Conservation (phyloP, 2,888 invertebrate genomes). For the Craniophora ligustri region DNA sequence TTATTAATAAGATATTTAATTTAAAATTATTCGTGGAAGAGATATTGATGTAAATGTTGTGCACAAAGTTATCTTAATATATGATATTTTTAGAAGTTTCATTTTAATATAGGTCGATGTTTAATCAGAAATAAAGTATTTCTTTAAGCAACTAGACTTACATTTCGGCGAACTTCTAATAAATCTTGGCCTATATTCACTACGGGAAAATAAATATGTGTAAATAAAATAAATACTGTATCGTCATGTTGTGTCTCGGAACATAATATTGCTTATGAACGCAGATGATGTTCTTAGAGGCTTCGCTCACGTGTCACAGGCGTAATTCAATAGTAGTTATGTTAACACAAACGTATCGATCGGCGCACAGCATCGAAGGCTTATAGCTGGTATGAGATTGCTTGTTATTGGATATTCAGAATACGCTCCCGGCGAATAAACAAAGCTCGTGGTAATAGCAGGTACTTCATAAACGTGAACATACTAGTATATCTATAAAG, state of each 20-base stretch:
- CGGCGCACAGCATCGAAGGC: slow-evolving; percentile 20
- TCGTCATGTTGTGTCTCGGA: slow-evolving; percentile 5
- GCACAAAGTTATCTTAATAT: too few relatives aligned
- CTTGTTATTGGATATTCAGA: slow-evolving; percentile 27
- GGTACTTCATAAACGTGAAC: slow-evolving; percentile 5
- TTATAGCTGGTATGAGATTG: slow-evolving; percentile 24
- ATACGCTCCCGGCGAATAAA: slow-evolving; percentile 5
- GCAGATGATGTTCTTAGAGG: slow-evolving; percentile 48
- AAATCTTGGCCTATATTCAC: slow-evolving; percentile 11
- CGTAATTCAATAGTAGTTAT: slow-evolving; percentile 41
- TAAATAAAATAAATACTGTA: slow-evolving; percentile 10
- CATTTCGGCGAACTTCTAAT: slow-evolving; percentile 37
- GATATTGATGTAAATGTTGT: slow-evolving; percentile 8
- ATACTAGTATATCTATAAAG: not conserved
- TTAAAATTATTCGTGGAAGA: slow-evolving; percentile 33
- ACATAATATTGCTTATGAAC: slow-evolving; percentile 30
- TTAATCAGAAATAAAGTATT: slow-evolving; percentile 37
- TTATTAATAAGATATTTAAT: slow-evolving; percentile 38
- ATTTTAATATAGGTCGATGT: slow-evolving; percentile 30
- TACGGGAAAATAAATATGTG: slow-evolving; percentile 17
- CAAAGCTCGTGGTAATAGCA: slow-evolving; percentile 8
- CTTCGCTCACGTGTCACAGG: slow-evolving; percentile 45
- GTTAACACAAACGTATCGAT: slow-evolving; percentile 40
- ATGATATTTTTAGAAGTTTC: slow-evolving; percentile 18
- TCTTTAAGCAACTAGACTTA: slow-evolving; percentile 28